Base-by-base conservation (phyloP, 2,888 invertebrate genomes). In the Lymantria monacha region DNA sequence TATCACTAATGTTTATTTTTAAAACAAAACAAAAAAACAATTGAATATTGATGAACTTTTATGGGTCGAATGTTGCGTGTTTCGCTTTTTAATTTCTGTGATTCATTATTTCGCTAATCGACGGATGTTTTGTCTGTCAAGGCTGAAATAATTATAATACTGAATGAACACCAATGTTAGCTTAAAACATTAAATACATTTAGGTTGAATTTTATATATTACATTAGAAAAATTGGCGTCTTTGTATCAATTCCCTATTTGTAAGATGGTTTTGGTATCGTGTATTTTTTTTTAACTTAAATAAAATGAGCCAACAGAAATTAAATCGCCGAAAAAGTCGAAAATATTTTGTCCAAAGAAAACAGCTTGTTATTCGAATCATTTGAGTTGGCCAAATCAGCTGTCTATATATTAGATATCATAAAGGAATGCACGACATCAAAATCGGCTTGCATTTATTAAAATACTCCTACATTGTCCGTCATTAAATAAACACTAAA, bases 1-100 rank as follows among this genome's bases (percentile, higher is more conserved):
- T 83, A 86, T 79, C 81, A 82, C 70, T 81, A 80, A 76, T 77
- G 75, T 77, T 61, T 70, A 69, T 70, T 76, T 72, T 70, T 73
- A 70, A 64, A 66, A 61, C 55, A 54, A 63, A 59, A 64, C n/a
- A n/a, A n/a, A n/a, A n/a, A n/a, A 66, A 67, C 60, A n/a, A 62
- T 60, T 64, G 47, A 61, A 59, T 61, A 61, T 51, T 59, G 52
- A 47, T 49, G 48, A 47, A 30, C 54, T 52, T 55, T 48, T 45
- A 49, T 66, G 55, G 51, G 50, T 51, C 52, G 54, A 52, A 53
- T 30, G 31, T 40, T 47, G 42, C 31, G 36, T 48, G 44, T 44
- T 46, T 49, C 44, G 57, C 52, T 62, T 54, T n/a, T 38, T 49
- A 45, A 55, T 42, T 30, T 44, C 48, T 44, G 42, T 55, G 53